Base-by-base conservation (phyloP, 2,797 vertebrate genomes). In the Artibeus lituratus region DNA sequence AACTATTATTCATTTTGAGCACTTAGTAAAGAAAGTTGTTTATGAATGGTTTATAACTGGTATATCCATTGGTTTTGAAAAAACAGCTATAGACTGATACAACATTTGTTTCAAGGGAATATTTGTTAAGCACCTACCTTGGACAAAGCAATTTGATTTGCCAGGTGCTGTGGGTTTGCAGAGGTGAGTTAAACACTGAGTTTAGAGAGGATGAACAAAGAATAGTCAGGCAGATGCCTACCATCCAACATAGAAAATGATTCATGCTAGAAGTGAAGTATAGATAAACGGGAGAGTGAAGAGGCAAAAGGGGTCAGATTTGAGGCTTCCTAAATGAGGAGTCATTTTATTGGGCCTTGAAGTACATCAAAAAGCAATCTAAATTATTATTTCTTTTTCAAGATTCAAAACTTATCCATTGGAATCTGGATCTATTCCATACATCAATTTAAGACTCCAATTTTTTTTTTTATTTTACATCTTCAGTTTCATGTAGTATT, bases 301-400 rank as follows among this genome's bases (percentile, higher is more conserved):
- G 53, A 76, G 47, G 44, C 35, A 73, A 14, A 21, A 57, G 49
- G 91, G 53, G 51, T 74, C 59, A 74, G 19, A 51, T 26, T 8
- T 22, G 14, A 97, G 65, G 15, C n/a, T 81, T 85, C 81, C n/a
- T 92, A 81, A 70, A 80, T 7, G 24, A 90, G 35, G 12, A 73
- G 12, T 10, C 73, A 69, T 87, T 96, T 57, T 90, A 37, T 32
- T 53, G 51, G 24, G 65, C 47, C n/a, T 70, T 84, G 5, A 92
- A 81, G 12, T 72, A 0, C 37, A 82, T 72, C 65, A 81, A 57
- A 78, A 78, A 24, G n/a, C 15, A 19, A 53, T 85, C 12, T 87
- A 92, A 70, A 94, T 72, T 49, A 47, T 74, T 57, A 74, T 74
- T 92, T 78, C 51, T 32, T 87, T 96, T 95, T 87, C 35, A 87